A percentile compares a stretch with the other conserved stretches of the same genome.
phyloP scores from a whole-genome alignment of 2,113 vertebrate species.

The Syngnathus floridae region DNA sequence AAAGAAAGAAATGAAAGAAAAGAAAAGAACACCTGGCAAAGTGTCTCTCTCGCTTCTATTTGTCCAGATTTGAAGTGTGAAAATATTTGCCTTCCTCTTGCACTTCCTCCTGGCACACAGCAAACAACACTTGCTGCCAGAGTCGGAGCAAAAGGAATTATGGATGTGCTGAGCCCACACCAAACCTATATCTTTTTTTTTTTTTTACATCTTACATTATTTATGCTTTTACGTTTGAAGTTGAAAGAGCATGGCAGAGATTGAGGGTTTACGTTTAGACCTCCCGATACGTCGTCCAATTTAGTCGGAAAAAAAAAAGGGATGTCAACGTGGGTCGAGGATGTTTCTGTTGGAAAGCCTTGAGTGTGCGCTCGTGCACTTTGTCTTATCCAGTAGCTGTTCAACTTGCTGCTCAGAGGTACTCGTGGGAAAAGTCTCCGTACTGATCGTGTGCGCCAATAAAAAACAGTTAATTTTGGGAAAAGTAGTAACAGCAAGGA shows the following conservation, averaged over 20 bases:
- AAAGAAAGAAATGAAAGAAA: background rate
- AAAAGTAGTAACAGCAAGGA: background rate
- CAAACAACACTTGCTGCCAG: conserved; percentile 25
- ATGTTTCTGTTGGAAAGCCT: background rate
- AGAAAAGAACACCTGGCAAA: background rate
- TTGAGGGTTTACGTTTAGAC: conserved; percentile 12
- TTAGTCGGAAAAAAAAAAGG: background rate
- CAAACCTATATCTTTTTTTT: conserved; percentile 2
- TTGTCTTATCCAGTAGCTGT: conserved; percentile 1
- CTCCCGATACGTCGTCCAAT: background rate
- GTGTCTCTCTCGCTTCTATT: background rate
- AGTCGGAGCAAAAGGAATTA: conserved; percentile 30
- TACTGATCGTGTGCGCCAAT: background rate
- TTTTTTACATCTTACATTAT: background rate
- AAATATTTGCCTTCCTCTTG: conserved; percentile 7
- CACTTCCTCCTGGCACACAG: background rate
- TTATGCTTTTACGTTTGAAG: conserved; percentile 40
- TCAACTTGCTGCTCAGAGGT: background rate
- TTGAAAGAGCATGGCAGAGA: conserved; percentile 49
- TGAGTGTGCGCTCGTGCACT: background rate
- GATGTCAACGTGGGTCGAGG: background rate
- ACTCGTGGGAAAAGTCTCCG: background rate
- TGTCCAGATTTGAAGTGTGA: conserved; percentile 1
- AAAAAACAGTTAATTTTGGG: too few species aligned
- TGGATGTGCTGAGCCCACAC: conserved; percentile 25